Conservation (phyloP, 2,888 invertebrate genomes). For the Ceramica pisi region DNA sequence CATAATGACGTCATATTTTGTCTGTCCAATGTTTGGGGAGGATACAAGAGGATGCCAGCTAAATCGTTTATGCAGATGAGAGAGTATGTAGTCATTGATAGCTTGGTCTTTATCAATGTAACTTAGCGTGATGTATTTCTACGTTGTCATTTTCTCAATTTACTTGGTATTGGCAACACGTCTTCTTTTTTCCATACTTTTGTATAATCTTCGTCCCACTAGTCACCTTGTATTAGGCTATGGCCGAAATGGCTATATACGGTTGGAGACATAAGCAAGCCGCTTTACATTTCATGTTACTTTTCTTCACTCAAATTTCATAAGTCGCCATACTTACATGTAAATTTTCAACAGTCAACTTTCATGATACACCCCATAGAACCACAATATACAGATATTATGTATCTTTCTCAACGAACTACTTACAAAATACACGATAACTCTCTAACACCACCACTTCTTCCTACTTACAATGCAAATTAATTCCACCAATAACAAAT, state of each 20-base stretch:
- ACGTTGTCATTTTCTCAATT: too few relatives aligned
- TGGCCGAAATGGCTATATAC: background rate
- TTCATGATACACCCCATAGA: too few relatives aligned
- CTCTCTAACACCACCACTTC: conserved; percentile 13
- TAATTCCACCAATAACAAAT: conserved; percentile 60
- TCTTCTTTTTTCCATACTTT: too few relatives aligned
- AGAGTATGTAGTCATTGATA: conserved; percentile 3
- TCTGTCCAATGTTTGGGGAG: conserved; percentile 57
- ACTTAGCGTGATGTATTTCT: background rate
- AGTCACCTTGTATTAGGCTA: too few relatives aligned
- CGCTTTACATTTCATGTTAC: too few relatives aligned
- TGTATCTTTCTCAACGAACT: background rate
- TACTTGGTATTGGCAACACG: too few relatives aligned
- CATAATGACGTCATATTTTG: conserved; percentile 83
- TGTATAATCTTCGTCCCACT: too few relatives aligned
- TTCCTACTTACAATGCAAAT: conserved; percentile 48
- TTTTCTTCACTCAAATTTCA: too few relatives aligned
- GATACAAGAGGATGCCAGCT: conserved; percentile 39
- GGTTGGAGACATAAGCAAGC: background rate
- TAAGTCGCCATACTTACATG: too few relatives aligned
- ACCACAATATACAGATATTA: too few relatives aligned
- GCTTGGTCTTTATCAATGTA: background rate
- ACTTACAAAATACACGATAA: conserved; percentile 10
- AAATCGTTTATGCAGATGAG: conserved; percentile 43
- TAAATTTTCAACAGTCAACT: too few relatives aligned